These are phyloP conservation scores for Auanema freiburgensis DNA, from an alignment of 2,888 invertebrate species.

Conservation along the genomic window DNA sequence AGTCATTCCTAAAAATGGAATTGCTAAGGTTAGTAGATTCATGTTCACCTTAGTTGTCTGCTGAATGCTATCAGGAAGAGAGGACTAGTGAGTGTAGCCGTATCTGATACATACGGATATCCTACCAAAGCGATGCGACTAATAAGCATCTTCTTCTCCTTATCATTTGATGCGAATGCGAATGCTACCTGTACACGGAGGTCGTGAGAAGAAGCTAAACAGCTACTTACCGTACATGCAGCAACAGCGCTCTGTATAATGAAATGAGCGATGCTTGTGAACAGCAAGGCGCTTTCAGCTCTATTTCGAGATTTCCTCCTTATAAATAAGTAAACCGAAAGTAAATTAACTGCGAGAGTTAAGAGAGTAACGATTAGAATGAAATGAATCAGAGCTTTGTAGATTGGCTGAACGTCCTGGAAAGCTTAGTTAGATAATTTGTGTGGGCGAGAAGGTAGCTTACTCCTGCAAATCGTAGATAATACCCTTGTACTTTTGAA, in stretches of 20 bases:
- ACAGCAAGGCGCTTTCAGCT: constrained; percentile 22
- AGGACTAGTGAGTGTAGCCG: constrained; percentile 21
- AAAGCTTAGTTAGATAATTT: neutral
- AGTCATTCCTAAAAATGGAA: constrained; percentile 8
- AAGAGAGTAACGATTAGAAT: constrained; percentile 18
- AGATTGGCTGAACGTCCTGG: constrained; percentile 19
- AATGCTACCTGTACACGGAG: constrained; percentile 19
- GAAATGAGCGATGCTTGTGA: constrained; percentile 21
- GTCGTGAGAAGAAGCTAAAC: neutral
- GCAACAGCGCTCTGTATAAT: constrained; percentile 19
- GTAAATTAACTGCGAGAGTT: constrained; percentile 19
- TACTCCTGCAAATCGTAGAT: constrained; percentile 15
- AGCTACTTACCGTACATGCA: constrained; percentile 13
- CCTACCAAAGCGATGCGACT: constrained; percentile 20
- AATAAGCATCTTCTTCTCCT: constrained; percentile 8
- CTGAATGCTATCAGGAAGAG: constrained; percentile 20
- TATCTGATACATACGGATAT: constrained; percentile 22
- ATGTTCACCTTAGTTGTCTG: constrained; percentile 17
- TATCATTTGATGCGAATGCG: constrained; percentile 19
- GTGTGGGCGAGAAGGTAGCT: neutral
- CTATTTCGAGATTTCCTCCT: constrained; percentile 18
- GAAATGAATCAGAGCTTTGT: constrained; percentile 15
- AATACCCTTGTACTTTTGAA: constrained; percentile 15
- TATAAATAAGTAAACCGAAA: constrained; percentile 20
- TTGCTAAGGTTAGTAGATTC: neutral